phyloP scores from a whole-genome alignment of 2,888 invertebrate genomes.

The Mesochorus sp. region DNA sequence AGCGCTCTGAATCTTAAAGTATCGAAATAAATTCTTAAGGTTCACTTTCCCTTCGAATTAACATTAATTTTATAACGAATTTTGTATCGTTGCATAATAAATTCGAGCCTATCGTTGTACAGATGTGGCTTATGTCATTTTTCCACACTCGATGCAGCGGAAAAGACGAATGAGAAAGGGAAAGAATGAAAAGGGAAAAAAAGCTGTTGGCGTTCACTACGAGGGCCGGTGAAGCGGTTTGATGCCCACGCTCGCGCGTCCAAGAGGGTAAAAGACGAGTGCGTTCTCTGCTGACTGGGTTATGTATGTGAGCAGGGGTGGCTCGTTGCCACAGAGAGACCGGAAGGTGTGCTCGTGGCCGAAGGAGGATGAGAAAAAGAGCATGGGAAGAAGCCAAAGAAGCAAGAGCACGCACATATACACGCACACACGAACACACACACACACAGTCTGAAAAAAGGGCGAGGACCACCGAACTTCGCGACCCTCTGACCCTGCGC shows the following conservation, averaged over 20 bases:
- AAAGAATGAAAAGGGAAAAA: slow-evolving; percentile 30
- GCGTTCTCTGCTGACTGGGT: slow-evolving; percentile 52
- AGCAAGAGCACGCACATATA: slow-evolving; percentile 21
- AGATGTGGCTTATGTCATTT: slow-evolving; percentile 67
- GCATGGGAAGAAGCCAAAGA: slow-evolving; percentile 55
- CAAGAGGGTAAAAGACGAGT: slow-evolving; percentile 57
- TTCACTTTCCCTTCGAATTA: no score
- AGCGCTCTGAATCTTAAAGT: not conserved
- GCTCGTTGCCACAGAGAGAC: slow-evolving; percentile 42
- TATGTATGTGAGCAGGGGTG: slow-evolving; percentile 59
- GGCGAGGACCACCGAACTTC: slow-evolving; percentile 63
- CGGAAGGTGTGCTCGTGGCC: slow-evolving; percentile 58
- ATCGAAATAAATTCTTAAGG: no score
- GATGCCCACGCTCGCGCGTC: slow-evolving; percentile 14
- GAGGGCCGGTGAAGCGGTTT: slow-evolving; percentile 44
- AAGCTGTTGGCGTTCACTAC: slow-evolving; percentile 40
- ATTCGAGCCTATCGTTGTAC: not conserved
- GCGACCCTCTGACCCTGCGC: slow-evolving; percentile 66
- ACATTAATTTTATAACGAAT: not conserved
- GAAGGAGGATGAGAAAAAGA: slow-evolving; percentile 47
- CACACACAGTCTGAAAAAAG: slow-evolving; percentile 7
- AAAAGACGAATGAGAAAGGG: not conserved
- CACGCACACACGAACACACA: not conserved
- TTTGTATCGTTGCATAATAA: not conserved
- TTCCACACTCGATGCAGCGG: slow-evolving; percentile 36